Evolutionary conservation across 2,797 vertebrate genomes (phyloP).

Genomic region (Enteromius afrohamiltoni): DNA sequence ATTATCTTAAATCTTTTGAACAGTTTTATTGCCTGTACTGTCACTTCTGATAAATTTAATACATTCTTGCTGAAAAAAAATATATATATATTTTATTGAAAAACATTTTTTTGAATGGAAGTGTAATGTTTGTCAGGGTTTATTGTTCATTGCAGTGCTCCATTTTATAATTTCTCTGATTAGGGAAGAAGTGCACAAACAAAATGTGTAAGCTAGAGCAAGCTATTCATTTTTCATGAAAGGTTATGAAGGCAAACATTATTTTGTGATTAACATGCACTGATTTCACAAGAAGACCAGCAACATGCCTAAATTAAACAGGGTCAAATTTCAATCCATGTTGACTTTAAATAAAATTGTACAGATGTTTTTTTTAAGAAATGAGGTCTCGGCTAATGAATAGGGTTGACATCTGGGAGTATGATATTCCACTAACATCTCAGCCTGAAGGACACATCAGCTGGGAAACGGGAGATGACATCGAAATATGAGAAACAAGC

Average conservation of each 20-base stretch:
- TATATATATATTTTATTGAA: too few relatives aligned
- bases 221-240: neutral
- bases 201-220: neutral
- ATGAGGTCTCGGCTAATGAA: constrained; percentile 23
- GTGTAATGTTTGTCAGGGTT: neutral
- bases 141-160: neutral
- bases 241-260: neutral
- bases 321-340: neutral
- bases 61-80: too few relatives aligned
- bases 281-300: neutral
- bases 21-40: too few relatives aligned
- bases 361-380: constrained; percentile 25
- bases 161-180: neutral
- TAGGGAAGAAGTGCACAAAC: neutral
- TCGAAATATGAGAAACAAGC: neutral
- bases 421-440: neutral
- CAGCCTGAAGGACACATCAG: constrained; percentile 1
- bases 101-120: neutral
- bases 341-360: neutral
- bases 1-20: neutral
- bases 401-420: neutral
- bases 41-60: too few relatives aligned
- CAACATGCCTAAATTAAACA: constrained; percentile 2
- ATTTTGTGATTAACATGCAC: neutral
- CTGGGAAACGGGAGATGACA: neutral